A percentile compares a stretch with the other conserved stretches of the same genome.
These are phyloP conservation scores for Columba livia DNA, from an alignment of 2,113 vertebrate species.

Conservation along the genomic window DNA sequence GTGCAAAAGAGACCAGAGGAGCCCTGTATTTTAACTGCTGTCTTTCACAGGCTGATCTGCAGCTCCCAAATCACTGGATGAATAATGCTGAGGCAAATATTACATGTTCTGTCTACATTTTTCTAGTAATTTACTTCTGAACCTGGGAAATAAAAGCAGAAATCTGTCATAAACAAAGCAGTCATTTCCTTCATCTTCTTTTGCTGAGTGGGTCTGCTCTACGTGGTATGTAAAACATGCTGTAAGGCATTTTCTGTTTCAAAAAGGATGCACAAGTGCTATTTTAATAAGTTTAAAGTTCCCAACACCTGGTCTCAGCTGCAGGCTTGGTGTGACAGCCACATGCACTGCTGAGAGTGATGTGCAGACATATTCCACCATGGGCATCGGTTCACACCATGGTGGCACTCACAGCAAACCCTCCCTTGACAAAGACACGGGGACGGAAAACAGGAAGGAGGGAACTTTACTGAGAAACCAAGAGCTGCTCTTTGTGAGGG, in stretches of 20 bases:
- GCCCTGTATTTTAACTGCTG: slow-evolving; percentile 27
- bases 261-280: background rate
- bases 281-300: background rate
- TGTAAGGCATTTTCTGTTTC: background rate
- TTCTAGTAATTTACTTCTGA: slow-evolving; percentile 52
- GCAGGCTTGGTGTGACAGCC: background rate
- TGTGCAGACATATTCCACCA: fast-evolving
- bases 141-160: slow-evolving; percentile 50
- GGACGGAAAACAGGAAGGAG: background rate
- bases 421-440: background rate
- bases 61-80: background rate
- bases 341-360: fast-evolving
- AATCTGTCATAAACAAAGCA: slow-evolving; percentile 46
- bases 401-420: background rate
- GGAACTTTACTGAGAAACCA: background rate
- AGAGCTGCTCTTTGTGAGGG: background rate
- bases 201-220: background rate
- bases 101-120: slow-evolving; percentile 19
- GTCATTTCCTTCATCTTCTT: background rate
- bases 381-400: background rate
- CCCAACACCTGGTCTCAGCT: background rate
- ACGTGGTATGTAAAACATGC: background rate
- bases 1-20: background rate
- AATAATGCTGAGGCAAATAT: slow-evolving; percentile 30
- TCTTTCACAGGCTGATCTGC: slow-evolving; percentile 10